These are phyloP conservation scores for Zophobas morio DNA, from an alignment of 1,140 invertebrate species.

Conservation along the genomic window DNA sequence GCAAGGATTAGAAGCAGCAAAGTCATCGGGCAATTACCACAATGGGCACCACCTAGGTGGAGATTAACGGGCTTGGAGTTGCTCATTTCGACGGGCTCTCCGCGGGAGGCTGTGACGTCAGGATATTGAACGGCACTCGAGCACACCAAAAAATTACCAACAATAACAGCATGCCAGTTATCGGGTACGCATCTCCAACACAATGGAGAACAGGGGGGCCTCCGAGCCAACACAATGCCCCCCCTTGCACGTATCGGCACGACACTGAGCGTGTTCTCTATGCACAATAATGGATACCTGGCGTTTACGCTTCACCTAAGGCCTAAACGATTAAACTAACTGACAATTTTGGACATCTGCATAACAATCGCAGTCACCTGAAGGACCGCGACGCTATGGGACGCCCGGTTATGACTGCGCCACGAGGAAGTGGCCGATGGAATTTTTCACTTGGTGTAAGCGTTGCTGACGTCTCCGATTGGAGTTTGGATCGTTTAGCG, in stretches of 20 bases:
- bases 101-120: constrained; percentile 56
- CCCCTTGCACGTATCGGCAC: constrained; percentile 29
- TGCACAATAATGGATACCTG: constrained; percentile 53
- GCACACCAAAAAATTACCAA: constrained; percentile 62
- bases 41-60: constrained; percentile 59
- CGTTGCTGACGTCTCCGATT: not conserved
- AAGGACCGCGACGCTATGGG: constrained; percentile 42
- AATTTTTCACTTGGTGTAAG: constrained; percentile 16
- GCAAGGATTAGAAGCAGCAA: constrained; percentile 52
- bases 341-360: constrained; percentile 60
- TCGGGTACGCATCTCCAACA: constrained; percentile 56
- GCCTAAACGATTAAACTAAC: constrained; percentile 60
- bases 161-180: constrained; percentile 62
- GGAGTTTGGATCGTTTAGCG: constrained; percentile 17
- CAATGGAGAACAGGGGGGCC: constrained; percentile 52
- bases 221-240: constrained; percentile 54
- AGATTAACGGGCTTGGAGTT: constrained; percentile 57
- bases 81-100: constrained; percentile 57
- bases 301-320: constrained; percentile 60
- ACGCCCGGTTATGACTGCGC: constrained; percentile 3
- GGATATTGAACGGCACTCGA: constrained; percentile 58
- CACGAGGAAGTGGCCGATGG: not conserved
- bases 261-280: constrained; percentile 25
- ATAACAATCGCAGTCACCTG: constrained; percentile 61
- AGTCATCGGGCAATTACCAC: constrained; percentile 58